Percentiles rank a stretch among this genome's conserved stretches.
phyloP scores from a whole-genome alignment of 2,113 vertebrate species.

The Mesoclemmys tuberculata region DNA sequence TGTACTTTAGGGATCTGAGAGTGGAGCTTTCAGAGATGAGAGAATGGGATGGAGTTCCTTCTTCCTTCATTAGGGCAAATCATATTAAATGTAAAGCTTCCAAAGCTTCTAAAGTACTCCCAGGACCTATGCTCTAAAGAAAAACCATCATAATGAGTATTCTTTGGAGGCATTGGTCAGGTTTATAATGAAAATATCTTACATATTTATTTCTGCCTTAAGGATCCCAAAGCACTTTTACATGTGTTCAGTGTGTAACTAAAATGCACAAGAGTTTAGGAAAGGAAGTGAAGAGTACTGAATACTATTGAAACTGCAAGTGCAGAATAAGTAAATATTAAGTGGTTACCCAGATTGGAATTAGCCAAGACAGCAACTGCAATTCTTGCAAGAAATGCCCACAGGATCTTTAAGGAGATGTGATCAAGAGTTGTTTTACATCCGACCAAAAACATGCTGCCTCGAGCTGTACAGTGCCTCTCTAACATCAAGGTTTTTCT shows the following conservation, averaged over 20 bases:
- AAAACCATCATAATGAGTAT: not conserved
- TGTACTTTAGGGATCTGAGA: not conserved
- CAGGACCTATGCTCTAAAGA: not conserved
- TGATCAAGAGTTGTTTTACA: not conserved
- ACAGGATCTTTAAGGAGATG: not conserved
- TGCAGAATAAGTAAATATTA: not conserved
- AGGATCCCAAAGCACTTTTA: not conserved
- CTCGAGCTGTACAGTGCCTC: not conserved
- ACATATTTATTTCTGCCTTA: not conserved
- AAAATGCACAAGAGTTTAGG: not conserved
- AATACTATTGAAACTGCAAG: not conserved
- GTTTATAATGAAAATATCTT: conserved; percentile 2
- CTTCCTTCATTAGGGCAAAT: not conserved
- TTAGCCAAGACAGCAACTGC: not conserved
- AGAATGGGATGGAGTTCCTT: not conserved
- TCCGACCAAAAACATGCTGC: not conserved
- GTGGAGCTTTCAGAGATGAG: not conserved
- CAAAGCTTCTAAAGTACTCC: not conserved
- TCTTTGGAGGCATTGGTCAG: not conserved
- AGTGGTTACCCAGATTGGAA: not conserved
- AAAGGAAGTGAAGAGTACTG: not conserved
- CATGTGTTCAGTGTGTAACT: not conserved
- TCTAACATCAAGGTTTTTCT: not conserved
- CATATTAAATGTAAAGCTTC: not conserved
- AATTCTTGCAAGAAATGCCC: not conserved